phyloP scores from a whole-genome alignment of 2,797 vertebrate genomes.

The Cyprinella venusta region DNA sequence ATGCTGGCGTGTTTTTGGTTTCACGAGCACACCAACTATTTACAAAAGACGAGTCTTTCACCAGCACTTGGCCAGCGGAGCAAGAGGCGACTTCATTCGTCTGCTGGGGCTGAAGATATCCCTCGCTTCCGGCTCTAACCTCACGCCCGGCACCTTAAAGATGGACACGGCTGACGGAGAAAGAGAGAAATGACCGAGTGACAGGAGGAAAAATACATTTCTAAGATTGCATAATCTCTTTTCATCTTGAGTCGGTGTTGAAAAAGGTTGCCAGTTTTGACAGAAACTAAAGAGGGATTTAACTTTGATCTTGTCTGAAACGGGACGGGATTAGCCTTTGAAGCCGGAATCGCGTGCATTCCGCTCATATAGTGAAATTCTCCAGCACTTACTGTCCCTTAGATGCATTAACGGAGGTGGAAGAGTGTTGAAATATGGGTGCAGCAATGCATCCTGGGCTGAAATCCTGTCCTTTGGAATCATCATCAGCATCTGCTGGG shows the following conservation, averaged over 20 bases:
- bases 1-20: conserved; percentile 21
- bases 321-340: conserved; percentile 44
- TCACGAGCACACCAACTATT: not conserved
- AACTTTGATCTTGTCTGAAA: conserved; percentile 44
- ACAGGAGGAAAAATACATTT: conserved; percentile 2
- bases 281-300: conserved; percentile 31
- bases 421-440: conserved; percentile 84
- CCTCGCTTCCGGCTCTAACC: conserved; percentile 84
- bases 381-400: conserved; percentile 78
- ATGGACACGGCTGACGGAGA: conserved; percentile 80
- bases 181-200: conserved; percentile 36
- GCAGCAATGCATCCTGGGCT: conserved; percentile 77
- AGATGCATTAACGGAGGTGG: conserved; percentile 83
- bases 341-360: conserved; percentile 38
- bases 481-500: conserved; percentile 80
- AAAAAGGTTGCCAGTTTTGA: conserved; percentile 36
- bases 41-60: conserved; percentile 58
- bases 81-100: conserved; percentile 65
- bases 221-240: conserved; percentile 25
- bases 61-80: conserved; percentile 69
- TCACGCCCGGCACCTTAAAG: conserved; percentile 86
- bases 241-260: conserved; percentile 10
- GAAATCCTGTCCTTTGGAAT: conserved; percentile 79
- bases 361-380: conserved; percentile 27
- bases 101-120: conserved; percentile 79